phyloP scores from a whole-genome alignment of 2,888 invertebrate species.

The Zygaena filipendulae region DNA sequence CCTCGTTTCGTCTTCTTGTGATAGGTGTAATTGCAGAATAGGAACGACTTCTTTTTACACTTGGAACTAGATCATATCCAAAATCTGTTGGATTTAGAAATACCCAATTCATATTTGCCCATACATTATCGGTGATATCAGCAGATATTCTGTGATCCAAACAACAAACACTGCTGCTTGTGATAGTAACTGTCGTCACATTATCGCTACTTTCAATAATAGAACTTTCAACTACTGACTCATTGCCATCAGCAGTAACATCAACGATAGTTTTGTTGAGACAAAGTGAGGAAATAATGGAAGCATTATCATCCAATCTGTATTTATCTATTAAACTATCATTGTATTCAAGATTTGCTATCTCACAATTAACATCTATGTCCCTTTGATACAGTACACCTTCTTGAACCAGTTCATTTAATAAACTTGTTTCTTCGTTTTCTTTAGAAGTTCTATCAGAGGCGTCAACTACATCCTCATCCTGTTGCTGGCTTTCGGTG shows the following conservation, averaged over 20 bases:
- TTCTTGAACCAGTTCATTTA: constrained; percentile 55
- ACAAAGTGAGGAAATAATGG: constrained; percentile 38
- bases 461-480: constrained; percentile 24
- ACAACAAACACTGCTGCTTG: constrained; percentile 50
- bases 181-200: constrained; percentile 48
- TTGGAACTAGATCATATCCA: constrained; percentile 53
- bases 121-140: constrained; percentile 53
- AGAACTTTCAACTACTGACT: constrained; percentile 40
- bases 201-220: constrained; percentile 44
- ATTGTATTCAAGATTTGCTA: constrained; percentile 40
- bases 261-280: constrained; percentile 51
- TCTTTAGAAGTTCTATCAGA: constrained; percentile 25
- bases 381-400: constrained; percentile 54
- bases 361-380: constrained; percentile 48
- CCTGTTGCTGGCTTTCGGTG: constrained; percentile 28
- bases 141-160: constrained; percentile 58
- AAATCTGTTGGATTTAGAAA: constrained; percentile 57
- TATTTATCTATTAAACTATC: constrained; percentile 31
- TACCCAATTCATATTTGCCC: constrained; percentile 60
- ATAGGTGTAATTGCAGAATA: constrained; percentile 56
- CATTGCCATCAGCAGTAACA: constrained; percentile 47
- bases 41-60: constrained; percentile 54
- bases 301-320: constrained; percentile 40
- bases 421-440: constrained; percentile 45
- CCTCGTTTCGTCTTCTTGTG: constrained; percentile 41